phyloP scores from a whole-genome alignment of 2,888 invertebrate genomes.

The Tetragonisca angustula region DNA sequence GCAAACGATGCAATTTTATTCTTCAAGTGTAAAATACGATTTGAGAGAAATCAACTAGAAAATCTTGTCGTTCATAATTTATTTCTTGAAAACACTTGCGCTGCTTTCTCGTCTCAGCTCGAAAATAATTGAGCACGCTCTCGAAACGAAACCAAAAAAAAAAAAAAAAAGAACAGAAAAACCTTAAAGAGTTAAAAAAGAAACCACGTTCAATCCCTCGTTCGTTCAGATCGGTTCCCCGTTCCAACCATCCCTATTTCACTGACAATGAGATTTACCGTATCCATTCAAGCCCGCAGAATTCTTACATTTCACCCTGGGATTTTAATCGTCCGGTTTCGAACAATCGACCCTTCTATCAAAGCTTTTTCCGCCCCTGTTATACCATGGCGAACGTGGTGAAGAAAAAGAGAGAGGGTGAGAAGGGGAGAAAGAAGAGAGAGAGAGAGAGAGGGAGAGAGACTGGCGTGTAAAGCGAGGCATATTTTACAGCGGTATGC shows the following conservation, averaged over 20 bases:
- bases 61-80: too few species aligned
- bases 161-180: too few species aligned
- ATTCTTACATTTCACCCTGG: conserved; percentile 9
- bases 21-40: too few species aligned
- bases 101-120: too few species aligned
- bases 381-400: not conserved
- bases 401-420: conserved; percentile 22
- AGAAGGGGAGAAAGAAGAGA: not conserved
- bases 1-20: too few species aligned
- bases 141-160: too few species aligned
- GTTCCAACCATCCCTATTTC: not conserved
- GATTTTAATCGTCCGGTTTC: conserved; percentile 30
- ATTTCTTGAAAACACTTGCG: too few species aligned
- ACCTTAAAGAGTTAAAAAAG: too few species aligned
- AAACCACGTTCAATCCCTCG: too few species aligned
- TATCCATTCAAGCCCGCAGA: not conserved
- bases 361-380: conserved; percentile 13
- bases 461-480: conserved; percentile 63
- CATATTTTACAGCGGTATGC: conserved; percentile 62
- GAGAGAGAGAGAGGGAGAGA: conserved; percentile 15
- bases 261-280: not conserved
- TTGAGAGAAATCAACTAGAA: too few species aligned
- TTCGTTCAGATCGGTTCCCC: too few species aligned
- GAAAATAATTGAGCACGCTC: too few species aligned
- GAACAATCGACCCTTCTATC: conserved; percentile 31